A percentile compares a stretch with the other conserved stretches of the same genome.
phyloP scores from a whole-genome alignment of 2,113 vertebrate species.

The Melanocharis versteri region DNA sequence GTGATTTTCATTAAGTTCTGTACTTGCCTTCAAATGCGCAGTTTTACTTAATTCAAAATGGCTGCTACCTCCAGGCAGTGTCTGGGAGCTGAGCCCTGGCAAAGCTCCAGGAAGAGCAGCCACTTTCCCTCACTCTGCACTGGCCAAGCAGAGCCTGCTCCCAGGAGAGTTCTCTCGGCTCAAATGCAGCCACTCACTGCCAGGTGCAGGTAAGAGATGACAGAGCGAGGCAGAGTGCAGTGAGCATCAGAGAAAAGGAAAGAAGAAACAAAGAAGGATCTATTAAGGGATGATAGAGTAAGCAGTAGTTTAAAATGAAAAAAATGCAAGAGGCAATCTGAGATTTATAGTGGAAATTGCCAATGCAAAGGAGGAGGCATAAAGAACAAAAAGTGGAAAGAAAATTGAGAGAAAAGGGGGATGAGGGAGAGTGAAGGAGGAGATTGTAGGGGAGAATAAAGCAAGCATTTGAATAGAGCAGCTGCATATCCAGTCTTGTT shows the following conservation, averaged over 20 bases:
- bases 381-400: neutral
- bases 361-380: neutral
- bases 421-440: neutral
- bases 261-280: neutral
- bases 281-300: neutral
- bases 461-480: neutral
- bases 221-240: neutral
- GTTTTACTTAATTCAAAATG: neutral
- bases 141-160: neutral
- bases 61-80: neutral
- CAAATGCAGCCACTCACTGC: neutral
- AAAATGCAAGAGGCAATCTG: neutral
- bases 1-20: neutral
- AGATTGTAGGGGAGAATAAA: neutral
- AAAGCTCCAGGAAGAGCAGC: neutral
- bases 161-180: neutral
- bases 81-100: neutral
- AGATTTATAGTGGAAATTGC: neutral
- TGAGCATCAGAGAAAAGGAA: neutral
- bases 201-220: neutral
- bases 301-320: neutral
- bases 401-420: neutral
- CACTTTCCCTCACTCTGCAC: neutral
- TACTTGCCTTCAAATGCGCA: neutral
- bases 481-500: neutral